Evolutionary conservation across 2,888 invertebrate species (phyloP), one percentile per base, ranked within the genome.

Genomic region (Salticus scenicus): DNA sequence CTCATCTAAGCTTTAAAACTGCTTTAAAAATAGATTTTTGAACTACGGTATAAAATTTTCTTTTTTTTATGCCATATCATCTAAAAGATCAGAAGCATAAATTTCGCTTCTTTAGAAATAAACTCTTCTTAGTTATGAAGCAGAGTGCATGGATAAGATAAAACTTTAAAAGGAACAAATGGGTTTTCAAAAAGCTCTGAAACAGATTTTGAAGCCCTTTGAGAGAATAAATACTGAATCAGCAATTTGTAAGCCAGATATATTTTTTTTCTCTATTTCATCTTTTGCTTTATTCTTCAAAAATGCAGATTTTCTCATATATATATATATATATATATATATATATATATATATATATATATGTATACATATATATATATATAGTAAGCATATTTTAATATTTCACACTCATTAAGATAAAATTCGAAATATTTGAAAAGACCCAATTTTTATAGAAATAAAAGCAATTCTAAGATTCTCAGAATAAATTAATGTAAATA

Each of bases 171-270:
- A 24, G 20, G 57, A 12, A 57, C 57, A 57, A 57, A 57, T 57
- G 57, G 57, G 57, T 57, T 57, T 57, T 57, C 24, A 24, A 57
- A 57, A 57, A 57, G 57, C 57, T 24, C 12, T 24, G 24, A 24
- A 57, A 24, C 57, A 57, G 24, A 57, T 57, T 57, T 24, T 24
- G 14, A 24, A 24, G 24, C 57, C 57, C 57, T 57, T 5, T 2
- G 57, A 57, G 57, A 57, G 57, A 57, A 57, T 57, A 57, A 57
- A 57, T 24, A 57, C 5, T 57, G 57, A 57, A 57, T 57, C 57
- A 57, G 57, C 57, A 57, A 24, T 57, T 57, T 57, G 57, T 57
- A 57, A 57, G 57, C 20, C 24, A 57, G 57, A 57, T 57, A 57
- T 24, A 57, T 4, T 2, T 14, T n/a, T n/a, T 14, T 14, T 47